These are phyloP conservation scores for Charina bottae DNA, from an alignment of 2,113 vertebrate species.

Conservation along the genomic window DNA sequence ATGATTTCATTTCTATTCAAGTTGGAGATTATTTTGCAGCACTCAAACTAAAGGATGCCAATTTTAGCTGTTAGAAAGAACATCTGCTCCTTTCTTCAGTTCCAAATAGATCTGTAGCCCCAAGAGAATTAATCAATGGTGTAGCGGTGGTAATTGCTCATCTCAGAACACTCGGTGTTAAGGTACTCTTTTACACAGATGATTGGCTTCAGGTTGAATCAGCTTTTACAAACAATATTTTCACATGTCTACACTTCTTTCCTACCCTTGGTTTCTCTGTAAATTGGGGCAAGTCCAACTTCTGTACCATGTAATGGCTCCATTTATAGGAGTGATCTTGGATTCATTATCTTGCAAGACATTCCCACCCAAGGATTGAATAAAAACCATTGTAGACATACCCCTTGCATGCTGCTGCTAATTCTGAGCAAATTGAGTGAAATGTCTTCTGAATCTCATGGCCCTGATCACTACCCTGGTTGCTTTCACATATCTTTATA, in stretches of 20 bases:
- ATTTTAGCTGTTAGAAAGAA: not conserved
- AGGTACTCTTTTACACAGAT: not conserved
- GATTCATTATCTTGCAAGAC: not conserved
- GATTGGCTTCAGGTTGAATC: not conserved
- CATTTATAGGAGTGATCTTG: not conserved
- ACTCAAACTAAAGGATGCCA: not conserved
- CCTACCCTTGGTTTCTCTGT: not conserved
- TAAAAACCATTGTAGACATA: not conserved
- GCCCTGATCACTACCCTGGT: not conserved
- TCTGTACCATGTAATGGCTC: not conserved
- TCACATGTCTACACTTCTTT: not conserved
- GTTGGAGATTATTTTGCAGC: not conserved
- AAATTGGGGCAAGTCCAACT: not conserved
- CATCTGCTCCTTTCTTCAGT: not conserved
- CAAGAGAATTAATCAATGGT: not conserved
- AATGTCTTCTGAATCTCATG: not conserved
- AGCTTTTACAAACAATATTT: not conserved
- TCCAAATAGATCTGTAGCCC: not conserved
- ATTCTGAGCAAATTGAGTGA: not conserved
- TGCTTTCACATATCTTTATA: not conserved
- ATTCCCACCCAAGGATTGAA: not conserved
- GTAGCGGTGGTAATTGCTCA: not conserved
- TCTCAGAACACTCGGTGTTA: not conserved
- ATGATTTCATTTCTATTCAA: not conserved
- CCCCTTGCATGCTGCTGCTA: not conserved